Conservation (phyloP, 2,888 invertebrate genomes). For the Galerucella pusilla region DNA sequence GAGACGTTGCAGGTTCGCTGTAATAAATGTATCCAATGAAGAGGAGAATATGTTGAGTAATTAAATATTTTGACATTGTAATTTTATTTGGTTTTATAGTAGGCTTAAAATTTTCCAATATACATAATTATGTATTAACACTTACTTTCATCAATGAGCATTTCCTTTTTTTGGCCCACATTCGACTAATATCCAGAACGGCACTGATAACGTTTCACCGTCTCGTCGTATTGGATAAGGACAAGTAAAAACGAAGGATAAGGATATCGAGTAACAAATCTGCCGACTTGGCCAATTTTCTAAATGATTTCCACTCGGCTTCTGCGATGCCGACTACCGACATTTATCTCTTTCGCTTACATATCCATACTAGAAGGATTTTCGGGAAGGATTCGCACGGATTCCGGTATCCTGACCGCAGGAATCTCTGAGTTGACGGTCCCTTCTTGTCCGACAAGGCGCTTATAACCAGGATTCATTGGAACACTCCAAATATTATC, state of each 20-base stretch:
- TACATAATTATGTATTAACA: no score
- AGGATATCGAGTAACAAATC: slow-evolving; percentile 39
- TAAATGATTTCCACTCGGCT: slow-evolving; percentile 38
- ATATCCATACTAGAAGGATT: slow-evolving; percentile 25
- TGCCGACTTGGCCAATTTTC: slow-evolving; percentile 40
- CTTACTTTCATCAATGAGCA: no score
- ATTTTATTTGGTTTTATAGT: no score
- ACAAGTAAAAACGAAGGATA: slow-evolving; percentile 26
- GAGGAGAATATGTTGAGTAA: no score
- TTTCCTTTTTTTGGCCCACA: neutral
- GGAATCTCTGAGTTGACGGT: slow-evolving; percentile 25
- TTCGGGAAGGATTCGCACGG: slow-evolving; percentile 28
- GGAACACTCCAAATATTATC: neutral
- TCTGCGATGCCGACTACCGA: slow-evolving; percentile 30
- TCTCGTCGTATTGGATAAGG: slow-evolving; percentile 19
- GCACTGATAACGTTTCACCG: slow-evolving; percentile 5
- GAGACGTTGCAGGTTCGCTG: no score
- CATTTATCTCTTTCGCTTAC: slow-evolving; percentile 33
- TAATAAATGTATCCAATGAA: no score
- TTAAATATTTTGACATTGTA: no score
- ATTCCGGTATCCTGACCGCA: slow-evolving; percentile 26
- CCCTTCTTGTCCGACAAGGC: slow-evolving; percentile 17
- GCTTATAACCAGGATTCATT: slow-evolving; percentile 25
- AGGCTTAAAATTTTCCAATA: no score
- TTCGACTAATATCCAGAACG: neutral